Evolutionary conservation across 1,140 invertebrate species (phyloP).

Genomic region (Brachionus angularis): DNA sequence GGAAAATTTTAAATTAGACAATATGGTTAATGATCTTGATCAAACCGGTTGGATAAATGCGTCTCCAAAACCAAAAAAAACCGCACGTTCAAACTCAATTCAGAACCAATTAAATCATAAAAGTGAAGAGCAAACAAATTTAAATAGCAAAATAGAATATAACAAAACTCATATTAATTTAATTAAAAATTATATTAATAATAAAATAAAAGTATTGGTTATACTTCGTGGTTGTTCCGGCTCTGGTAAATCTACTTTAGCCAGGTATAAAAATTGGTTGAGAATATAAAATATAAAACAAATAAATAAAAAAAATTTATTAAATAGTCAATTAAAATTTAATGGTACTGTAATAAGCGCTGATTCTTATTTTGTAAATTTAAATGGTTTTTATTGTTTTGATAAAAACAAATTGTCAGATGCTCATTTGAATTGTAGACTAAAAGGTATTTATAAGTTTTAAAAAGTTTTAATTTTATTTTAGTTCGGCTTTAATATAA

Average conservation of each 20-base stretch:
- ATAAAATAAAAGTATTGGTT: conserved; percentile 8
- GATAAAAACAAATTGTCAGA: conserved; percentile 33
- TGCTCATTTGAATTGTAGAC: conserved; percentile 9
- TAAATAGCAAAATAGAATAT: too few relatives aligned
- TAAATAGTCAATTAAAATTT: neutral
- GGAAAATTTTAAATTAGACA: too few relatives aligned
- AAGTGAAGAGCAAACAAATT: too few relatives aligned
- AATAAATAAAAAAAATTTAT: neutral
- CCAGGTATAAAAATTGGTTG: neutral
- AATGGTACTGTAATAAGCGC: conserved; percentile 13
- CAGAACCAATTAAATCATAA: too few relatives aligned
- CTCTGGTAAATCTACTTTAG: conserved; percentile 42
- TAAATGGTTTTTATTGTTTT: neutral
- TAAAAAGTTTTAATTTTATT: neutral
- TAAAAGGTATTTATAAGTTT: neutral
- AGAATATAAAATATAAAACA: neutral
- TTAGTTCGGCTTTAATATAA: neutral
- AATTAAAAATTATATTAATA: neutral
- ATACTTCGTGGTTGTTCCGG: conserved; percentile 36
- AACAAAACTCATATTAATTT: neutral
- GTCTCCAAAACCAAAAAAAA: too few relatives aligned
- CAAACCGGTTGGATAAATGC: too few relatives aligned
- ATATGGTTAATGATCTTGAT: too few relatives aligned
- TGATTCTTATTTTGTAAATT: conserved; percentile 10
- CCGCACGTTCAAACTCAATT: too few relatives aligned